phyloP scores from a whole-genome alignment of 2,888 invertebrate species.

The Laspeyria flexula region DNA sequence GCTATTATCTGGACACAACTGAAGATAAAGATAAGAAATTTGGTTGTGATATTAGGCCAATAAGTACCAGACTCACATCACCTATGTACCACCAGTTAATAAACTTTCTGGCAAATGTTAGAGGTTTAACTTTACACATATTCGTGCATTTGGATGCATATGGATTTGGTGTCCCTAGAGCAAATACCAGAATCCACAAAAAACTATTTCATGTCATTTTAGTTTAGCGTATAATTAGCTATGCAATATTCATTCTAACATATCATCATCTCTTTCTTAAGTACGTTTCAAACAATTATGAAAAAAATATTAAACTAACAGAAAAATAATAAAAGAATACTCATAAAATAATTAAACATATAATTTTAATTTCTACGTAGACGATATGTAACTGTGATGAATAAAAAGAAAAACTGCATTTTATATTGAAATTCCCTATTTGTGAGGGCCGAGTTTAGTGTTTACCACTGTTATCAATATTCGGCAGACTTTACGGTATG shows the following conservation, averaged over 20 bases:
- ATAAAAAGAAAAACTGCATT: constrained; percentile 18
- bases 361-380: constrained; percentile 8
- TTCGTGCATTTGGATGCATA: too few relatives aligned
- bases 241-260: not conserved
- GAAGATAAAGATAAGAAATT: too few relatives aligned
- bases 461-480: not conserved
- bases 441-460: not conserved
- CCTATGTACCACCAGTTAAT: too few relatives aligned
- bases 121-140: too few relatives aligned
- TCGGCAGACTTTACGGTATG: not conserved
- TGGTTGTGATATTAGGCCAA: too few relatives aligned
- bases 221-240: not conserved
- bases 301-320: constrained; percentile 6
- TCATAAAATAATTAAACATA: constrained; percentile 24
- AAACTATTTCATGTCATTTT: not conserved
- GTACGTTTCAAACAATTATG: constrained; percentile 1
- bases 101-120: not conserved
- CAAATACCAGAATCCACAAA: not conserved
- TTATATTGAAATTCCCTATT: not conserved
- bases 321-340: constrained; percentile 17
- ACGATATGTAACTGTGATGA: constrained; percentile 9
- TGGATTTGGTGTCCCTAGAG: not conserved
- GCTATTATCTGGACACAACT: too few relatives aligned
- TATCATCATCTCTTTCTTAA: not conserved
- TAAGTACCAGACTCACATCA: too few relatives aligned